Base-by-base conservation (phyloP, 2,113 vertebrate species). In the Arvicanthis niloticus region DNA sequence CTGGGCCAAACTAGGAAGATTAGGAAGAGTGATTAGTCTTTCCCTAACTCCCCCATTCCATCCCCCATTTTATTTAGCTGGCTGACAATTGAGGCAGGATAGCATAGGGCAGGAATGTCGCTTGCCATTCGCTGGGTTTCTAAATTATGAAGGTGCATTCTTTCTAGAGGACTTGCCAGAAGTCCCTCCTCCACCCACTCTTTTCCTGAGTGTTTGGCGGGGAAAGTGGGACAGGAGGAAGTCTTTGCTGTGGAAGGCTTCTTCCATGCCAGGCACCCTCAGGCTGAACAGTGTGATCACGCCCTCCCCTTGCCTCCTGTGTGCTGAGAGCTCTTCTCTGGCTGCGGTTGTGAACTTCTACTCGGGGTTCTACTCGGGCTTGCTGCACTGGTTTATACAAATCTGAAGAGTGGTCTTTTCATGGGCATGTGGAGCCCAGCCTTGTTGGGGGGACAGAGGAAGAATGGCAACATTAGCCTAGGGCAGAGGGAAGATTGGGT, bases 201-300 rank as follows among this genome's bases (percentile, higher is more conserved):
- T 48, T 68, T 91, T 93, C 70, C 90, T 76, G 84, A 91, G 68
- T 62, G 42, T 85, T 72, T 62, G 75, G 45, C 60, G 17, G 81
- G 81, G 82, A 91, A 91, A 82, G 88, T 45, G 76, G 91, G 81
- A 19, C 91, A 16, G n/a, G 91, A 95, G 85, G 84, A 94, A 65
- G 24, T 48, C 65, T 85, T 56, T 42, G 8, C 80, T 29, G n/a
- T 31, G 76, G 42, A 53, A 37, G 70, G 17, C 45, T 65, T 70
- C 48, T 40, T 60, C 34, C 16, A 3, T 6, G 34, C 48, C 37
- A 62, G 68, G 29, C 37, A 60, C 81, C 58, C 68, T 82, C n/a
- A 40, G 92, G 78, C 68, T 42, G 73, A 92, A 42, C 88, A n/a
- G 15, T 17, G 1, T 29, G 6, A 34, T 65, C 26, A 11, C 26